Base-by-base conservation (phyloP, 2,113 vertebrate species). In the Theropithecus gelada region DNA sequence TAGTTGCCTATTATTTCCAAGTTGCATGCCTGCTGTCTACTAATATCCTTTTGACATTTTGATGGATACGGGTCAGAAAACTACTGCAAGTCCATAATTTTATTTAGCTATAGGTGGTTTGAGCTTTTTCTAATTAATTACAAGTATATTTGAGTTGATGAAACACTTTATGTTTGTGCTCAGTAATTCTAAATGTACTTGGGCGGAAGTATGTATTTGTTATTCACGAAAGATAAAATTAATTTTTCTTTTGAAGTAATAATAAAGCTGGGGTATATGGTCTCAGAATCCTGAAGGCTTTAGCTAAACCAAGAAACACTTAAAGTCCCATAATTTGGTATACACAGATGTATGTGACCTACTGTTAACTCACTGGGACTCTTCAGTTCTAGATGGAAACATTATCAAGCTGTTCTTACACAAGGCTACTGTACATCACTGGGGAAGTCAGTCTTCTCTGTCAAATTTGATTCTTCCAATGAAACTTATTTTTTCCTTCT, bases 1-100 rank as follows among this genome's bases (percentile, higher is more conserved):
- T 97, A 57, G 20, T 76, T 87, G 35, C 23, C 32, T 61, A 17
- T 38, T 93, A 72, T 97, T 98, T 98, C 82, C 93, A 91, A 45
- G 55, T 68, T 95, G 45, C 35, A 4, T 43, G 50, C 97, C 97
- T 98, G 94, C 88, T 96, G 75, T 97, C 97, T 97, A 1, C 66
- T 70, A 98, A 96, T 98, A 94, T 86, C n/a, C 1, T 40, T 92
- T 90, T 97, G 97, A 97, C 97, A 96, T 97, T 98, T 98, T 99
- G 98, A 99, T 97, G 80, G 88, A 98, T 98, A 97, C 40, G 93
- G 90, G 97, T 98, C 97, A 98, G 93, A 95, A 78, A 98, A 82
- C 32, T 18, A 93, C 81, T 94, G 61, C 76, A 96, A 90, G 96
- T 87, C 66, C 88, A 30, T 97, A 98, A 98, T 98, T 98, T 97